These are phyloP conservation scores for Hipparchia sbordonii DNA, from an alignment of 2,888 invertebrate species.

Conservation along the genomic window DNA sequence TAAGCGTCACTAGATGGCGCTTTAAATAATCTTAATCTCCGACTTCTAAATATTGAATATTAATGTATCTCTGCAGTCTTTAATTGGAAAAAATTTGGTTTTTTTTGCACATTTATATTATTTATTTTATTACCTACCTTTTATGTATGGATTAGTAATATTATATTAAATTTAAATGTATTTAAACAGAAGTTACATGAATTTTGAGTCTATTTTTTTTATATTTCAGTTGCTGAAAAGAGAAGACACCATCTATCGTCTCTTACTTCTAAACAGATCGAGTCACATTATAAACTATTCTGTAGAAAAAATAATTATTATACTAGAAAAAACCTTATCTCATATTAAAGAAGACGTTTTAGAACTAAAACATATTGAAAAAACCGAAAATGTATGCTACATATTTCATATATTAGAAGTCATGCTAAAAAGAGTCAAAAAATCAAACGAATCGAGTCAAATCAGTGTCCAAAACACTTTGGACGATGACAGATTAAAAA, in stretches of 20 bases:
- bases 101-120: no score
- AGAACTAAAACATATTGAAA: conserved; percentile 52
- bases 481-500: conserved; percentile 51
- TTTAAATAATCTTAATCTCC: no score
- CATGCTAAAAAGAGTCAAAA: conserved; percentile 54
- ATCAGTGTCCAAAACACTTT: conserved; percentile 48
- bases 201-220: neutral
- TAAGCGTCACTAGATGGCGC: no score
- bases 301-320: conserved; percentile 58
- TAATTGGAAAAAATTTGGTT: no score
- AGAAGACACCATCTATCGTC: conserved; percentile 58
- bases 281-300: conserved; percentile 61
- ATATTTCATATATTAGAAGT: conserved; percentile 63
- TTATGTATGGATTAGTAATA: no score
- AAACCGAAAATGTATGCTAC: conserved; percentile 61
- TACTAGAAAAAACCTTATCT: conserved; percentile 50
- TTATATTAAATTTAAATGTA: no score
- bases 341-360: conserved; percentile 46
- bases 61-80: no score
- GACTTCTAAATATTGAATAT: no score
- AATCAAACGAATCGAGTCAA: conserved; percentile 43
- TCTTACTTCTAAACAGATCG: conserved; percentile 63
- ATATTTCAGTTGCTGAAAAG: conserved; percentile 63
- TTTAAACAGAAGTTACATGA: no score
- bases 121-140: no score